Percentiles rank a stretch among this genome's conserved stretches.
Conservation (phyloP, 2,797 vertebrate species). For the Diplodus puntazzo region DNA sequence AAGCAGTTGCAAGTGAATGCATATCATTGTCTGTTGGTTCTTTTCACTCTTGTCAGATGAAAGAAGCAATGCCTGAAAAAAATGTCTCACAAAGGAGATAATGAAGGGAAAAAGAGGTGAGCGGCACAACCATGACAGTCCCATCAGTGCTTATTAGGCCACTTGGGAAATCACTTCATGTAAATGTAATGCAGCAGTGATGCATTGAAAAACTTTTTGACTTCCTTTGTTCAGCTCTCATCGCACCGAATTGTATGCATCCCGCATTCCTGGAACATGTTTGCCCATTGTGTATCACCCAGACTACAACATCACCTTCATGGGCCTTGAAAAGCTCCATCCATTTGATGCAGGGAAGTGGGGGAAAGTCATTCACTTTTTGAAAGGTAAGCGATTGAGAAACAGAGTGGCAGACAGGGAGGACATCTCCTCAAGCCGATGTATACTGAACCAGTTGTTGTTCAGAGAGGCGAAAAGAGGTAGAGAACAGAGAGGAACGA, state of each 20-base stretch:
- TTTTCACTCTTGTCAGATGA: conserved; percentile 58
- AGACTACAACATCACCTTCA: conserved; percentile 96
- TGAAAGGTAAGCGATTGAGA: conserved; percentile 90
- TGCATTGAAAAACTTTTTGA: conserved; percentile 1
- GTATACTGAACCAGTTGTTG: conserved; percentile 3
- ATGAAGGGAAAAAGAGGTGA: conserved; percentile 74
- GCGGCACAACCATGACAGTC: conserved; percentile 26
- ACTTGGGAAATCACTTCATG: conserved; percentile 32
- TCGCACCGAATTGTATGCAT: conserved; percentile 86
- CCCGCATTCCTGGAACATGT: conserved; percentile 78
- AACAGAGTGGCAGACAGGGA: conserved; percentile 15
- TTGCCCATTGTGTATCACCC: conserved; percentile 95
- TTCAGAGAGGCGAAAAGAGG: conserved; percentile 18
- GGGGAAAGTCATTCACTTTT: conserved; percentile 95
- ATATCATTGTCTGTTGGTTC: neutral
- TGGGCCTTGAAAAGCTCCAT: conserved; percentile 97
- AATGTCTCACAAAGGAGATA: conserved; percentile 83
- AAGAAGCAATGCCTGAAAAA: conserved; percentile 71
- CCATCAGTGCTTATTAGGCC: conserved; percentile 4
- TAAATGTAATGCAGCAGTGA: neutral
- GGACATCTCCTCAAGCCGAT: conserved; percentile 29
- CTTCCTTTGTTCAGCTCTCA: conserved; percentile 85
- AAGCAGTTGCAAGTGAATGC: neutral
- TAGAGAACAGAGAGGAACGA: conserved; percentile 38
- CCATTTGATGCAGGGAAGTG: conserved; percentile 97